phyloP scores from a whole-genome alignment of 1,140 invertebrate genomes.

The Aporrectodea caliginosa region DNA sequence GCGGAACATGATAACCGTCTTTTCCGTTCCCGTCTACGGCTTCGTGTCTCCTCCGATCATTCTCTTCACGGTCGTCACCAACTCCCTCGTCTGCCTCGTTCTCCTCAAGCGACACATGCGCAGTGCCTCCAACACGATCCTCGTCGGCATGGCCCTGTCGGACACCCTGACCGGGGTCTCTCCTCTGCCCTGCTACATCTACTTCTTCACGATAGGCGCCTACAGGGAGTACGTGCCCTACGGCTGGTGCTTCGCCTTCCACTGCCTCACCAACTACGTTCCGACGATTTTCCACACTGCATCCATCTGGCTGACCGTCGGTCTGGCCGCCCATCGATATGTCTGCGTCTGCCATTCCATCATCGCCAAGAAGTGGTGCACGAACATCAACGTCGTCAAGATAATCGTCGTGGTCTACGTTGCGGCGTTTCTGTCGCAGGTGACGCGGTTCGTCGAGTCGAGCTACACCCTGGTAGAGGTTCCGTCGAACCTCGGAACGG shows the following conservation, averaged over 20 bases:
- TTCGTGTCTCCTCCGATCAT: constrained; percentile 72
- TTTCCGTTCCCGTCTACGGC: background rate
- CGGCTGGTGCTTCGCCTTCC: constrained; percentile 69
- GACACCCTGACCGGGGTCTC: constrained; percentile 82
- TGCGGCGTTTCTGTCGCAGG: constrained; percentile 72
- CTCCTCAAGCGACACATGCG: constrained; percentile 61
- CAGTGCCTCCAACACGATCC: constrained; percentile 64
- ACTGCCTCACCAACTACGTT: constrained; percentile 56
- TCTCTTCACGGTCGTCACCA: constrained; percentile 75
- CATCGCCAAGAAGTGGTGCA: constrained; percentile 67
- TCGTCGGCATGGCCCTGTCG: constrained; percentile 77
- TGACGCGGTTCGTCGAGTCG: constrained; percentile 73
- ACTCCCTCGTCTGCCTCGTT: constrained; percentile 75
- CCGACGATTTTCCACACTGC: constrained; percentile 87
- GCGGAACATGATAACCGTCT: no score
- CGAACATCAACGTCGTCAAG: constrained; percentile 67
- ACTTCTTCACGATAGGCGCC: constrained; percentile 18
- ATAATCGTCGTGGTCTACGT: constrained; percentile 72
- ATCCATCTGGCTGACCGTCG: constrained; percentile 80
- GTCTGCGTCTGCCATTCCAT: constrained; percentile 88
- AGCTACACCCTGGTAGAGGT: constrained; percentile 77
- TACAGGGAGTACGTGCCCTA: constrained; percentile 1
- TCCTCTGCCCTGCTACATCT: constrained; percentile 63
- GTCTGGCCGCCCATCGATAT: constrained; percentile 78
- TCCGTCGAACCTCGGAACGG: constrained; percentile 81